Evolutionary conservation across 2,888 invertebrate species (phyloP).

Genomic region (Agrenia bidenticulata): DNA sequence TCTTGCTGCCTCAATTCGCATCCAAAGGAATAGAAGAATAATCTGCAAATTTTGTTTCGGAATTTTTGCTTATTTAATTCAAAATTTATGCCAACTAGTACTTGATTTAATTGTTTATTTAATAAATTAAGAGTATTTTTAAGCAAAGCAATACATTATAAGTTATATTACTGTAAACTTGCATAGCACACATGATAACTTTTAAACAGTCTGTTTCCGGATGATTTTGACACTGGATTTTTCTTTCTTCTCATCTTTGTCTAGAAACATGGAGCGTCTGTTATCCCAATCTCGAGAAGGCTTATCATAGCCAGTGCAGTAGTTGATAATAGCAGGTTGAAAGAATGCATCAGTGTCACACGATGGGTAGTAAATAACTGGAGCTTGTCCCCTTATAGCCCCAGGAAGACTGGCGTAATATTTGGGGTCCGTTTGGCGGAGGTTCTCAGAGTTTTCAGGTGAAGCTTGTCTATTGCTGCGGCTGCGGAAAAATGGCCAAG

Average conservation of each 20-base stretch:
- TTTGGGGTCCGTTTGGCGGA: conserved; percentile 19
- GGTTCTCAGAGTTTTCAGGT: too few species aligned
- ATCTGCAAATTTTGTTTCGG: too few species aligned
- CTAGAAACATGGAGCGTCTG: background rate
- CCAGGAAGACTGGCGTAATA: conserved; percentile 46
- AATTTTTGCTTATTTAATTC: too few species aligned
- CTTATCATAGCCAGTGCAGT: conserved; percentile 31
- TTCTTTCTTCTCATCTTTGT: too few species aligned
- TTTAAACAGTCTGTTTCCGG: too few species aligned
- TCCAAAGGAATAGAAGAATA: background rate
- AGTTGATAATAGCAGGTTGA: conserved; percentile 46
- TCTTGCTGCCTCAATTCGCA: conserved; percentile 3
- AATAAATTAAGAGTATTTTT: background rate
- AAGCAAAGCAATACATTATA: background rate
- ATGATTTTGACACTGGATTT: too few species aligned
- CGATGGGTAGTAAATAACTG: conserved; percentile 47
- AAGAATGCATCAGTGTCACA: conserved; percentile 41
- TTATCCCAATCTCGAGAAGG: conserved; percentile 13
- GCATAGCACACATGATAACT: too few species aligned
- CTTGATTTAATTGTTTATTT: too few species aligned
- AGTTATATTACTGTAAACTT: too few species aligned
- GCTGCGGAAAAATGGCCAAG: background rate
- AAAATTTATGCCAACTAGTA: too few species aligned
- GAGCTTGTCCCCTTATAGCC: conserved; percentile 42
- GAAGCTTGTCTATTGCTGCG: too few species aligned